A percentile compares a stretch with the other conserved stretches of the same genome.
These are phyloP conservation scores for Drosophila athabasca DNA, from an alignment of 1,140 invertebrate genomes.

Conservation along the genomic window DNA sequence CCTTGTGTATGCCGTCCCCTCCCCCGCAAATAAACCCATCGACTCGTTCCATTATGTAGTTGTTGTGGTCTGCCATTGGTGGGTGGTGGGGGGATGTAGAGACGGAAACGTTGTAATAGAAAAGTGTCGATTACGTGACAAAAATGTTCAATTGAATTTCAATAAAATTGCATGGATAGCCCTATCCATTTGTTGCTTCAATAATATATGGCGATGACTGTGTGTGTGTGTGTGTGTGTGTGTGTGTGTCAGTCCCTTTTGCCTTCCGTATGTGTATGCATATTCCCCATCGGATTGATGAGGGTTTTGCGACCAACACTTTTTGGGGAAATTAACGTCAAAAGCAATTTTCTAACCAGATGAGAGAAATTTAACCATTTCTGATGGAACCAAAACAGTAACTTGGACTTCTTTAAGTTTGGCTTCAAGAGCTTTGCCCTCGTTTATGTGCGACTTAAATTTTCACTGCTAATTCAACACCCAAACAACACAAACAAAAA, in stretches of 20 bases:
- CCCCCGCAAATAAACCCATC: slow-evolving; percentile 14
- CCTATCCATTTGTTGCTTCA: slow-evolving; percentile 75
- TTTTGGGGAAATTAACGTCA: slow-evolving; percentile 66
- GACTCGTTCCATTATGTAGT: slow-evolving; percentile 58
- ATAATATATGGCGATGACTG: slow-evolving; percentile 62
- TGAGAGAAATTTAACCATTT: slow-evolving; percentile 28
- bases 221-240: slow-evolving; percentile 6
- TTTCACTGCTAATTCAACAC: slow-evolving; percentile 45
- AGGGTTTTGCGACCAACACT: slow-evolving; percentile 51
- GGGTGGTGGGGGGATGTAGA: not conserved
- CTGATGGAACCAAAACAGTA: not conserved
- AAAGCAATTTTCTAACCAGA: slow-evolving; percentile 46
- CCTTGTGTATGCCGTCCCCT: slow-evolving; percentile 43
- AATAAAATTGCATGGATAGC: slow-evolving; percentile 67
- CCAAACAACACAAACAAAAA: slow-evolving; percentile 8
- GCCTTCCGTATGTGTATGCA: slow-evolving; percentile 28
- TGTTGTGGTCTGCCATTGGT: slow-evolving; percentile 23
- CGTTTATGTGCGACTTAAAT: slow-evolving; percentile 29
- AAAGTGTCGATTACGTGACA: slow-evolving; percentile 81
- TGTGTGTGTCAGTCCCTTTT: slow-evolving; percentile 4
- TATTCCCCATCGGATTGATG: slow-evolving; percentile 67
- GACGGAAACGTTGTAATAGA: slow-evolving; percentile 68
- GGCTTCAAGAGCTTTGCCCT: slow-evolving; percentile 20
- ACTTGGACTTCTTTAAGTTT: slow-evolving; percentile 14
- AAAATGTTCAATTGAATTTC: slow-evolving; percentile 81